These are phyloP conservation scores for Drosophila affinis DNA, from an alignment of 2,888 invertebrate genomes.

Conservation along the genomic window DNA sequence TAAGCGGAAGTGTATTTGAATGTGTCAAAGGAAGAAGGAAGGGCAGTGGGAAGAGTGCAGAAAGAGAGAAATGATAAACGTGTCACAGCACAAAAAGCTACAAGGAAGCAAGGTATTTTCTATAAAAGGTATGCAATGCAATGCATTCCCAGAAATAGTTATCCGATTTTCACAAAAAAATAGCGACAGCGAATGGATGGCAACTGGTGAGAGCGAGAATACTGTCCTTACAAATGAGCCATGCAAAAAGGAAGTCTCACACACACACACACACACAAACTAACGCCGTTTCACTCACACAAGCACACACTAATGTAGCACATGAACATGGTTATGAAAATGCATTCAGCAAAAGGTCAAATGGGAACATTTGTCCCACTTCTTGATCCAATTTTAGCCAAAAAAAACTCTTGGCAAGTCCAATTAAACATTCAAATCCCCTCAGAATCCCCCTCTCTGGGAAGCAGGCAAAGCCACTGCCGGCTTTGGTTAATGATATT, in stretches of 20 bases:
- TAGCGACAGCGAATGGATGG: neutral
- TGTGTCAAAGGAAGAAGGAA: neutral
- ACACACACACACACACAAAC: neutral
- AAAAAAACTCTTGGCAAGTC: conserved; percentile 10
- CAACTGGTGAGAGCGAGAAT: neutral
- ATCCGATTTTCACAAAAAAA: too few species aligned
- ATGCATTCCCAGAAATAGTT: neutral
- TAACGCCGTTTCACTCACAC: neutral
- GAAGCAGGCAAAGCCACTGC: conserved; percentile 1
- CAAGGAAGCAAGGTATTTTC: neutral
- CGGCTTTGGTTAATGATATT: conserved; percentile 36
- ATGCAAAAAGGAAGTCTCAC: neutral
- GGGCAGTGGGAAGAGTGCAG: too few species aligned
- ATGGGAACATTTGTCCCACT: conserved; percentile 2
- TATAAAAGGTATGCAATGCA: neutral
- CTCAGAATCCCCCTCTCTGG: neutral
- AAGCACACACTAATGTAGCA: too few species aligned
- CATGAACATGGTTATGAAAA: conserved; percentile 1
- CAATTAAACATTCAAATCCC: conserved; percentile 26
- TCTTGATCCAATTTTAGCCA: conserved; percentile 25
- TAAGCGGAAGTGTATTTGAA: neutral
- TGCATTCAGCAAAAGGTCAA: conserved; percentile 28
- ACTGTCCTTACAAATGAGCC: neutral
- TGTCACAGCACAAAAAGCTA: neutral
- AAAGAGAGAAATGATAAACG: neutral